phyloP scores from a whole-genome alignment of 2,113 vertebrate species.

The Ptychochromis oligacanthus region DNA sequence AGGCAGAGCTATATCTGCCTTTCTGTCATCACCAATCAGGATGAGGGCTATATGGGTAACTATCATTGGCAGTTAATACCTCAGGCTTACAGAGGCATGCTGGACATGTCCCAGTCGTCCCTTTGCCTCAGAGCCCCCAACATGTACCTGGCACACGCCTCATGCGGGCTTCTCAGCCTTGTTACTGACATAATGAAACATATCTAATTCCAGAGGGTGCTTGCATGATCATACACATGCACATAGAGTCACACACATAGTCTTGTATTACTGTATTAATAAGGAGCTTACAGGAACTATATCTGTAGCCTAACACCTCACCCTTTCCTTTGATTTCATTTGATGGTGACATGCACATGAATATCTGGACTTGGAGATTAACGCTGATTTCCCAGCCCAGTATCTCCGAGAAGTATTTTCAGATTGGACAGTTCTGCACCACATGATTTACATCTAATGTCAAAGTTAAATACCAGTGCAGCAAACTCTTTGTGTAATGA shows the following conservation, averaged over 20 bases:
- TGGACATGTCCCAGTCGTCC: constrained; percentile 49
- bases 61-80: constrained; percentile 69
- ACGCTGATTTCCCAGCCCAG: background rate
- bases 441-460: background rate
- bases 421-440: background rate
- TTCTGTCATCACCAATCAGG: constrained; percentile 77
- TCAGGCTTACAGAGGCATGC: constrained; percentile 57
- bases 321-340: constrained; percentile 33
- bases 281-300: constrained; percentile 32
- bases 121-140: constrained; percentile 20
- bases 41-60: constrained; percentile 66
- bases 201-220: constrained; percentile 37
- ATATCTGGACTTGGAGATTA: background rate
- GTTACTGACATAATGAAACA: constrained; percentile 46
- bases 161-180: constrained; percentile 19
- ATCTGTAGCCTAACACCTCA: constrained; percentile 23
- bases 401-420: background rate
- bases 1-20: constrained; percentile 68
- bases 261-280: constrained; percentile 33
- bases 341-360: constrained; percentile 21
- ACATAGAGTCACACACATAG: constrained; percentile 17
- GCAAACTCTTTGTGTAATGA: background rate
- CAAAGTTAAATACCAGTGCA: background rate
- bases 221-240: constrained; percentile 23
- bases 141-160: constrained; percentile 42